Evolutionary conservation across 1,140 invertebrate species (phyloP), one percentile per base, ranked within the genome.

Genomic region (Halotydeus destructor): DNA sequence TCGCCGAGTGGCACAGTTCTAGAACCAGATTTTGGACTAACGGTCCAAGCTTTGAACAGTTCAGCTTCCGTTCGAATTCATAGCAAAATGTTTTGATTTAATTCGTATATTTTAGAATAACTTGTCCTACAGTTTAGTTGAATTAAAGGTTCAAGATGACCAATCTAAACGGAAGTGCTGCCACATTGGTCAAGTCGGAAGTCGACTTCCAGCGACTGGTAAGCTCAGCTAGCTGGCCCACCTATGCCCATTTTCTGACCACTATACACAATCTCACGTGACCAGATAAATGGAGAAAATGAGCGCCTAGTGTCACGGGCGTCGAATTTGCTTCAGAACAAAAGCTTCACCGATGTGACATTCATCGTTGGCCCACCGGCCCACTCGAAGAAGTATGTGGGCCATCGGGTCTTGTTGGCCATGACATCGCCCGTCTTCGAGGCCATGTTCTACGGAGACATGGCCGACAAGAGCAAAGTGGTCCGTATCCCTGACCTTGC

Each of bases 391-490:
- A 53, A 54, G 25, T 55, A 55, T 47, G 54, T 55, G 16, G 54
- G 54, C n/a, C 54, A 55, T 38, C 50, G 53, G 24, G 54, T 55
- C 0, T 44, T 55, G 18, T 37, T 55, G 38, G 54, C 54, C 14
- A 55, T 55, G 54, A 55, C 54, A 12, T 52, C 50, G 0, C 47
- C 47, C n/a, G 54, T 55, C 22, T 55, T 55, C 43, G 54, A 55
- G 32, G 47, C 53, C 34, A 55, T 55, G 53, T 55, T 55, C 37
- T 55, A 54, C 27, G 53, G 54, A 4, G 54, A 55, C 37, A 55
- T 55, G 54, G 54, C 54, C n/a, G 54, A 55, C 44, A 54, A 55
- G 33, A 52, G 48, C 19, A 54, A 55, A 46, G 53, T 55, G 14
- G 53, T 55, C 30, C 48, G 54, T n/a, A 53, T 55, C 14, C 49